Conservation (phyloP, 2,113 vertebrate genomes). For the Catharus fuscescens region DNA sequence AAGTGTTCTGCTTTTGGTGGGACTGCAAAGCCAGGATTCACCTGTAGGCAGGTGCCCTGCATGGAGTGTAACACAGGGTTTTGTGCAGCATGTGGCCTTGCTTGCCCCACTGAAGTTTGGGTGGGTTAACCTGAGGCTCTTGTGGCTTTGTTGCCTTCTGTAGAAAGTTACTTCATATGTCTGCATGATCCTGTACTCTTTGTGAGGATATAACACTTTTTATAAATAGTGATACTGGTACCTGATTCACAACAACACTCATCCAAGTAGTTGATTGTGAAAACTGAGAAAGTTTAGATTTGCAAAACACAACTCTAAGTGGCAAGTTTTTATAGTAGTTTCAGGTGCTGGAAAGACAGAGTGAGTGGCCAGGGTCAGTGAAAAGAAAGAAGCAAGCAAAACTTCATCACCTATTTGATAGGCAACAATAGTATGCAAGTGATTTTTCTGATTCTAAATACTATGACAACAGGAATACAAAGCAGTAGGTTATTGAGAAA, state of each 20-base stretch:
- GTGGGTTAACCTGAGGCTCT: not conserved
- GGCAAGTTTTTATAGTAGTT: not conserved
- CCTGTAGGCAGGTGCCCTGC: not conserved
- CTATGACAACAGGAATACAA: not conserved
- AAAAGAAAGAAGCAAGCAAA: not conserved
- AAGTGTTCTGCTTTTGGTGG: not conserved
- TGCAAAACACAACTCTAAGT: not conserved
- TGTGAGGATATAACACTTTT: not conserved
- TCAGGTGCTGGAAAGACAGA: not conserved
- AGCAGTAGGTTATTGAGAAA: not conserved
- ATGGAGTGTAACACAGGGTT: not conserved
- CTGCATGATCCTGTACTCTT: not conserved
- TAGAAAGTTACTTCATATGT: not conserved
- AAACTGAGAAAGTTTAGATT: not conserved
- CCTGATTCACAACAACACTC: not conserved
- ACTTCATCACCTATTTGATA: not conserved
- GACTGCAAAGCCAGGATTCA: not conserved
- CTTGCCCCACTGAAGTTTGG: not conserved
- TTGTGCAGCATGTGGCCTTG: not conserved
- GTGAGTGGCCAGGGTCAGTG: not conserved
- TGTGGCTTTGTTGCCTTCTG: not conserved
- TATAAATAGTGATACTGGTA: not conserved
- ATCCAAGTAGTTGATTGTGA: not conserved
- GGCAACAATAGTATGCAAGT: not conserved
- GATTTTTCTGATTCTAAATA: not conserved